Evolutionary conservation across 1,140 invertebrate species (phyloP), one percentile per base, ranked within the genome.

Genomic region (Cyrtorhinus lividipennis): DNA sequence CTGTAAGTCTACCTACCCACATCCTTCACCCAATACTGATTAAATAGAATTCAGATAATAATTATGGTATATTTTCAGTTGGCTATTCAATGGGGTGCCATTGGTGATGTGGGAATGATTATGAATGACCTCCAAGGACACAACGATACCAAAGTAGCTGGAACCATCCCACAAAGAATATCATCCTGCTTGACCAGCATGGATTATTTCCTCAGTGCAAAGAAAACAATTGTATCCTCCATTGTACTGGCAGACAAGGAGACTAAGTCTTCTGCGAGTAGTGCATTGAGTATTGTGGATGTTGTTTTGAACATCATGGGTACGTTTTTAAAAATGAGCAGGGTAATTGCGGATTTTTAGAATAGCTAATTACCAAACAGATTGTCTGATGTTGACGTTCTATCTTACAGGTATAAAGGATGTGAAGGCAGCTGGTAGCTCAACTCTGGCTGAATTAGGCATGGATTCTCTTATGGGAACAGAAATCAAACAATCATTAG

Each of bases 401-500:
- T 38, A 38, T 38, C 1, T 46, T 66, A 22, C 45, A 69, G 75
- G 70, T 61, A 80, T 95, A 58, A 92, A 96, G 69, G 89, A 97
- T 69, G 71, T 83, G 0, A 84, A 81, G 62, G 85, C 83, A 56
- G 77, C 95, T 1, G 75, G 81, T 26, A 79, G 81, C 3, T 80
- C 84, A 0, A 88, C 83, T 22, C 75, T 99, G 3, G 87, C 88
- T 12, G 95, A 98, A 72, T 78, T 98, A 2, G 95, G 95, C 53
- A 91, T 98, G 83, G 95, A 98, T 71, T 97, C 93, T 0, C 76
- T 99, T 26, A 98, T 98, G 94, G 92, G 92, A 61, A 91, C 95
- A 0, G 95, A 98, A 78, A 93, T 98, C 64, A 97, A 97, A 75
- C 94, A 98, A 73, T 92, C 89, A 0, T 74, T 98, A 8, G 94